phyloP scores from a whole-genome alignment of 53 echinoderm and acorn worm genomes.

The Actinopyga echinites region DNA sequence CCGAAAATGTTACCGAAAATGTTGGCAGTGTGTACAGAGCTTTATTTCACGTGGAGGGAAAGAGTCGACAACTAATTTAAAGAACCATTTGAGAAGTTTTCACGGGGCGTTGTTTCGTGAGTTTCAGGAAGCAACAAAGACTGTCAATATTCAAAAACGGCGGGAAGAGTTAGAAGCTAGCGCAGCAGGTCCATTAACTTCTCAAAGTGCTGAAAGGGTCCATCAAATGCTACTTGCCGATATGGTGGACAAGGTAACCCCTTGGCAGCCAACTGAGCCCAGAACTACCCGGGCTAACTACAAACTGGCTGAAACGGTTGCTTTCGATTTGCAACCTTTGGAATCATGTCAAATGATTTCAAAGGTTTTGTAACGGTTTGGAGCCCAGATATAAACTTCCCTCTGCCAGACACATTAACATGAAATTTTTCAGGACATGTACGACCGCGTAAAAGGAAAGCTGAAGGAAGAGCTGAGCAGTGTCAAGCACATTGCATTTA shows the following conservation, averaged over 20 bases:
- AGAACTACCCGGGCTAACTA: background rate
- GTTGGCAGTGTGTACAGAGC: no score
- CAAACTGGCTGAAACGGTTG: conserved; percentile 40
- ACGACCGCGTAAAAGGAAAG: background rate
- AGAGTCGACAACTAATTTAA: conserved; percentile 8
- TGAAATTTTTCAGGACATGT: conserved; percentile 18
- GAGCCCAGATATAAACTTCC: conserved; percentile 34
- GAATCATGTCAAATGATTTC: conserved; percentile 4
- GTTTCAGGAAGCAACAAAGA: background rate
- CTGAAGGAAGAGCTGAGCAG: background rate
- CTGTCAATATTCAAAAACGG: background rate
- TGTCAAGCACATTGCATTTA: conserved; percentile 19
- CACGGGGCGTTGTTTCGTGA: background rate
- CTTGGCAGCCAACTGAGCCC: conserved; percentile 11
- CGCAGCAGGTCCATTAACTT: background rate
- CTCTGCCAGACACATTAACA: conserved; percentile 5
- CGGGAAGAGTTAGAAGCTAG: background rate
- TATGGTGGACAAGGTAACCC: background rate
- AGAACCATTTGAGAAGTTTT: background rate
- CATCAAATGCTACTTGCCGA: conserved; percentile 15
- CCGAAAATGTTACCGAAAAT: no score
- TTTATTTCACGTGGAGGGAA: conserved; percentile 24
- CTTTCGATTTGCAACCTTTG: conserved; percentile 39
- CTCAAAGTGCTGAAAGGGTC: conserved; percentile 3
- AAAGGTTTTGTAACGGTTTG: background rate